These are phyloP conservation scores for Apodemus sylvaticus DNA, from an alignment of 2,113 vertebrate genomes.

Conservation along the genomic window DNA sequence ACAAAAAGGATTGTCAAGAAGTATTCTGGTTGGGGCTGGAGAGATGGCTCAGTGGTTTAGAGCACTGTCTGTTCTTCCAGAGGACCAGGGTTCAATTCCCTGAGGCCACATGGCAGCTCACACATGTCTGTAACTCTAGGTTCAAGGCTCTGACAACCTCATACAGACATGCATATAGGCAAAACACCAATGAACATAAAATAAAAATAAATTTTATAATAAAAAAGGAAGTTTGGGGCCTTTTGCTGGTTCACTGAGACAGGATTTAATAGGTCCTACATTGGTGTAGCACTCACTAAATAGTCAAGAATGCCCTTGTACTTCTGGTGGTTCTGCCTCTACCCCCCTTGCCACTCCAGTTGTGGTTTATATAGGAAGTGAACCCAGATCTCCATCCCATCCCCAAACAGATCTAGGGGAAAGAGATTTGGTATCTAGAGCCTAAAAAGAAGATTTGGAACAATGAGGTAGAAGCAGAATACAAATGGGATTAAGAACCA, in stretches of 20 bases:
- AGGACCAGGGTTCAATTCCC: neutral
- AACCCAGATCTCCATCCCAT: neutral
- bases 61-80: neutral
- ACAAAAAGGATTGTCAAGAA: neutral
- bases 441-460: conserved; percentile 7
- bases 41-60: neutral
- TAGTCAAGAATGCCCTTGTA: neutral
- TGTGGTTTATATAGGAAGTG: no score
- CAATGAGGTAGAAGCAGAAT: neutral
- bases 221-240: neutral
- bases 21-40: neutral
- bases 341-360: neutral
- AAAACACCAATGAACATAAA: neutral
- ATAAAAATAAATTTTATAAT: neutral
- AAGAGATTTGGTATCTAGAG: neutral
- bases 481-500: neutral
- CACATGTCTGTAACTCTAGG: neutral
- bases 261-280: neutral
- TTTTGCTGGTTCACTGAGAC: neutral
- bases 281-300: neutral
- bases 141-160: neutral
- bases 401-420: neutral
- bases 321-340: neutral
- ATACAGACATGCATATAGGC: neutral
- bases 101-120: neutral